Percentiles rank a stretch among this genome's conserved stretches.
Evolutionary conservation across 1,140 invertebrate genomes (phyloP).

Genomic region (Drosophila tsacasi): DNA sequence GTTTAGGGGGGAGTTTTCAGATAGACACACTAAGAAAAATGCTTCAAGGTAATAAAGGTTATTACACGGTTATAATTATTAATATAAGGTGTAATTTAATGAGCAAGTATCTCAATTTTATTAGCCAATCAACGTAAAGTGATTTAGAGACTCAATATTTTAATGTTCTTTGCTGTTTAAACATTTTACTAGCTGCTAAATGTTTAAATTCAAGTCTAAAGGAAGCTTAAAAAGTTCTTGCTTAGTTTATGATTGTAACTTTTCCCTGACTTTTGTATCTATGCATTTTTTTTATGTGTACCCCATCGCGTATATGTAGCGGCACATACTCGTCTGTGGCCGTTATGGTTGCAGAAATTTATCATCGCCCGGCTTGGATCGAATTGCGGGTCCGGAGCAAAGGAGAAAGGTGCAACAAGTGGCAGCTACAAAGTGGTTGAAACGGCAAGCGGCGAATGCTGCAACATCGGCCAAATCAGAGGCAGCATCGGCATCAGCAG

Average conservation of each 20-base stretch:
- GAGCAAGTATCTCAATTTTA: background rate
- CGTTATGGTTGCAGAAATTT: conserved; percentile 78
- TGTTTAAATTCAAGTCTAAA: too few species aligned
- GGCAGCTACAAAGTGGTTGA: conserved; percentile 74
- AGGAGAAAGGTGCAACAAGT: conserved; percentile 81
- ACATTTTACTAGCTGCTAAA: too few species aligned
- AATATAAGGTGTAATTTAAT: background rate
- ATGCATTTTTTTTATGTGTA: conserved; percentile 3
- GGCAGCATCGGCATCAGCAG: conserved; percentile 44
- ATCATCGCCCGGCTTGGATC: conserved; percentile 64
- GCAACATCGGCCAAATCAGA: conserved; percentile 52
- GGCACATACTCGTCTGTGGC: conserved; percentile 67
- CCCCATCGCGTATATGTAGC: conserved; percentile 51
- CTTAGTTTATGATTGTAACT: background rate
- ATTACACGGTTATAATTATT: too few species aligned
- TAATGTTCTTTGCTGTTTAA: background rate
- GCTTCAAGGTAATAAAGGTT: too few species aligned
- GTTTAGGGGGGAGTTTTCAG: conserved; percentile 7
- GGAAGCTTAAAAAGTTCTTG: background rate
- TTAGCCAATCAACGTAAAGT: background rate
- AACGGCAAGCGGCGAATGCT: conserved; percentile 49
- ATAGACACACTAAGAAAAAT: conserved; percentile 1
- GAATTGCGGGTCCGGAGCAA: conserved; percentile 58
- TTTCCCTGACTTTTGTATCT: background rate
- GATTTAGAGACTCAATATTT: too few species aligned